These are phyloP conservation scores for Trachelus stipa DNA, from an alignment of 2,888 invertebrate genomes.

Conservation along the genomic window DNA sequence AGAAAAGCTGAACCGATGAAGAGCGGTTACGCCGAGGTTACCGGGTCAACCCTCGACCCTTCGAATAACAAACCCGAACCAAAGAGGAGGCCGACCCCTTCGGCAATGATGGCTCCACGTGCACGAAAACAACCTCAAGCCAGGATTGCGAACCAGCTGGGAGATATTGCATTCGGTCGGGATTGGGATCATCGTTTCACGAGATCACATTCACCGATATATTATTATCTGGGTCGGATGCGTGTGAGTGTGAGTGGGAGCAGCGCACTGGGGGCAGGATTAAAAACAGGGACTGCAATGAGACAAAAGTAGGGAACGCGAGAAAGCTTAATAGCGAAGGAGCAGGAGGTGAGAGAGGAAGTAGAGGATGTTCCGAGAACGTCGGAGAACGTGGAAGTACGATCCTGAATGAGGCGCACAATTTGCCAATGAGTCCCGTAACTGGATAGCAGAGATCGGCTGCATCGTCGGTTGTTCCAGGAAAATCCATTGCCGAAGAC, in stretches of 20 bases:
- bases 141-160: conserved; percentile 11
- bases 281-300: background rate
- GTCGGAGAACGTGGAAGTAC: conserved; percentile 29
- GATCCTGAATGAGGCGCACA: conserved; percentile 35
- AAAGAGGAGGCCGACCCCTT: background rate
- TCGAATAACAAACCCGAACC: conserved; percentile 8
- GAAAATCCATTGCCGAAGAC: background rate
- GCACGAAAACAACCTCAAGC: conserved; percentile 17
- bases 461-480: background rate
- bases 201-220: conserved; percentile 35
- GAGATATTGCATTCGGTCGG: conserved; percentile 13
- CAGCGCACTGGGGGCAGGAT: too few relatives aligned
- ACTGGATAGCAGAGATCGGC: conserved; percentile 28
- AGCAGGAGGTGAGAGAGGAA: conserved; percentile 6
- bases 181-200: conserved; percentile 21
- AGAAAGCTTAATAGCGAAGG: conserved; percentile 12
- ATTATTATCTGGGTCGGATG: conserved; percentile 28
- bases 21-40: conserved; percentile 4
- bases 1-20: background rate
- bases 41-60: conserved; percentile 9
- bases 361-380: background rate
- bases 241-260: too few relatives aligned
- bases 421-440: conserved; percentile 47
- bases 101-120: conserved; percentile 10
- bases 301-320: background rate